phyloP scores from a whole-genome alignment of 2,888 invertebrate species.

The Stenchaetothrips biformis region DNA sequence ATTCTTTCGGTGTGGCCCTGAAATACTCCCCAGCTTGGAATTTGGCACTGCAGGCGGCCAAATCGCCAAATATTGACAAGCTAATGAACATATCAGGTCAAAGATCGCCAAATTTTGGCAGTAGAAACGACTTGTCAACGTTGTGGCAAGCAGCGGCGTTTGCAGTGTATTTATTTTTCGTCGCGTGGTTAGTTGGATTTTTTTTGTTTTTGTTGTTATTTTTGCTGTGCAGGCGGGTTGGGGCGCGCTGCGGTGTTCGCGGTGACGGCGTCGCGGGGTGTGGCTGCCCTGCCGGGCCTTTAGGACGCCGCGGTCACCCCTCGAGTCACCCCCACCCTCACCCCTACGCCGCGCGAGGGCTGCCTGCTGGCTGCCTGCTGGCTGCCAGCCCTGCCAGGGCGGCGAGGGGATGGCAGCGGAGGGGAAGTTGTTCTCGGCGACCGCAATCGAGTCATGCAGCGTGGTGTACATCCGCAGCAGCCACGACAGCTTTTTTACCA shows the following conservation, averaged over 20 bases:
- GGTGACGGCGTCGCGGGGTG: background rate
- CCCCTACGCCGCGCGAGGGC: background rate
- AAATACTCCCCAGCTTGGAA: no score
- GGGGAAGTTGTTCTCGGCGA: background rate
- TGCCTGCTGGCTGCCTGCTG: background rate
- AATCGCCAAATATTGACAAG: no score
- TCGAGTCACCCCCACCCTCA: constrained; percentile 13
- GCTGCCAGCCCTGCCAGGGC: background rate
- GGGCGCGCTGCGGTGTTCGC: background rate
- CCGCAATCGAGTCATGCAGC: constrained; percentile 6
- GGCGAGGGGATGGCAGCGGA: background rate
- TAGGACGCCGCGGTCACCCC: background rate
- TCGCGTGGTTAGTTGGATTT: no score
- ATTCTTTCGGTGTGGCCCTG: no score
- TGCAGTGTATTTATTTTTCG: no score
- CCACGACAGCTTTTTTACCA: background rate
- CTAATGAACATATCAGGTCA: no score
- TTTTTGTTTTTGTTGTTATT: no score
- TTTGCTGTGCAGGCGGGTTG: background rate
- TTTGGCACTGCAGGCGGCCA: no score
- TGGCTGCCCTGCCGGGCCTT: background rate
- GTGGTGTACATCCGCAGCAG: background rate
- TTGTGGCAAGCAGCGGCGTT: no score
- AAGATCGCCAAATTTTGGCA: no score
- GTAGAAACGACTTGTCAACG: no score